Conservation (phyloP, 2,113 vertebrate species). For the Sinocyclocheilus anophthalmus region DNA sequence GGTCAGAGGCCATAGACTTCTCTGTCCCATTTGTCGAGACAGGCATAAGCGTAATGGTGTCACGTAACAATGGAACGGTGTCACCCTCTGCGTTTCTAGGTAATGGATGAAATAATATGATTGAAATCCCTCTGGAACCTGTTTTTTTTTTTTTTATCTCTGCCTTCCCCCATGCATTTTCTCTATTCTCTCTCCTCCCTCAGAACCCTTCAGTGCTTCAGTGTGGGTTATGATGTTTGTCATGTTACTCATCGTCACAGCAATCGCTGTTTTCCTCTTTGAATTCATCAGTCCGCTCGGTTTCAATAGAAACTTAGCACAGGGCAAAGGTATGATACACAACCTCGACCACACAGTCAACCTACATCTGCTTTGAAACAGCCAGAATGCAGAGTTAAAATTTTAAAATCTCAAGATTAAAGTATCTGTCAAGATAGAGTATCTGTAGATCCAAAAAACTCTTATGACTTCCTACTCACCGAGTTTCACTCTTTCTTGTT, state of each 20-base stretch:
- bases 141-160: conserved; percentile 52
- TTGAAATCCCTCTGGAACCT: conserved; percentile 61
- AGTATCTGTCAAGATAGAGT: too few relatives aligned
- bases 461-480: neutral
- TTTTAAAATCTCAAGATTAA: neutral
- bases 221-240: conserved; percentile 99
- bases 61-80: conserved; percentile 95
- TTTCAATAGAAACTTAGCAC: conserved; percentile 95
- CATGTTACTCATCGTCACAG: conserved; percentile 95
- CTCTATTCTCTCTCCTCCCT: conserved; percentile 43
- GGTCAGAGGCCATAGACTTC: conserved; percentile 94
- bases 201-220: conserved; percentile 96
- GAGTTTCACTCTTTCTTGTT: conserved; percentile 5
- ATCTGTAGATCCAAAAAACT: neutral
- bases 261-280: conserved; percentile 96
- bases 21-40: conserved; percentile 98
- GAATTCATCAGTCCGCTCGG: conserved; percentile 97
- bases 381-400: neutral
- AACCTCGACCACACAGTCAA: neutral
- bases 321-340: conserved; percentile 87
- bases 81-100: conserved; percentile 97
- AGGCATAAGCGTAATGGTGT: conserved; percentile 98
- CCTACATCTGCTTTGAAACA: neutral
- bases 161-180: conserved; percentile 32
- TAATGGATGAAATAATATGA: conserved; percentile 64